Conservation (phyloP, 1,140 invertebrate genomes). For the Eulimnadia texana region DNA sequence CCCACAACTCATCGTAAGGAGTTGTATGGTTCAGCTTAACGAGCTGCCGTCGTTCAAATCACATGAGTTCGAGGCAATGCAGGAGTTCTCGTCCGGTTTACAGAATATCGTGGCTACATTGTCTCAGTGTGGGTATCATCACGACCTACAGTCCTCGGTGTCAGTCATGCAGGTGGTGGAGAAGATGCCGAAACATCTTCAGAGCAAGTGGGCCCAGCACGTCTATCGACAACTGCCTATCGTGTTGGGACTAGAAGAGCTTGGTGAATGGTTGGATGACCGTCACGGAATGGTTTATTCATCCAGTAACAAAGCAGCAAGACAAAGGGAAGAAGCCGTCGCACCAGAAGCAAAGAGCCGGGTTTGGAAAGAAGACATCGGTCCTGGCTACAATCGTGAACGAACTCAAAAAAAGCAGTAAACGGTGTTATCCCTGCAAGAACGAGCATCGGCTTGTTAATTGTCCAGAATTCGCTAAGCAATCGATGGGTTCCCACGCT, state of each 20-base stretch:
- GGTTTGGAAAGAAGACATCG: too few relatives aligned
- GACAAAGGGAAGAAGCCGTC: too few relatives aligned
- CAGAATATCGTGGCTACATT: background rate
- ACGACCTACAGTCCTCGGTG: background rate
- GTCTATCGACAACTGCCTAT: background rate
- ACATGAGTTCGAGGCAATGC: background rate
- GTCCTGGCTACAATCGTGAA: background rate
- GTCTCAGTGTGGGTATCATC: background rate
- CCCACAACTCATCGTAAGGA: background rate
- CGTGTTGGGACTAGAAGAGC: background rate
- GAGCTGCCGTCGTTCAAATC: background rate
- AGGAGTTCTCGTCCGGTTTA: background rate
- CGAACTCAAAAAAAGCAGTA: background rate
- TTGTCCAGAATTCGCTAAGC: background rate
- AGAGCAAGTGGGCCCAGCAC: background rate
- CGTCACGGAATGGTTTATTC: background rate
- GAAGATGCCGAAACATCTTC: background rate
- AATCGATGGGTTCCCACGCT: background rate
- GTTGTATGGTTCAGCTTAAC: background rate
- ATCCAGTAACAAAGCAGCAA: background rate
- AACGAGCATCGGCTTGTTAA: background rate
- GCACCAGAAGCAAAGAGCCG: too few relatives aligned
- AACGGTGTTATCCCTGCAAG: background rate
- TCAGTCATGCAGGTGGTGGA: background rate
- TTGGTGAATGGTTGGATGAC: constrained; percentile 1